Evolutionary conservation across 2,113 vertebrate species (phyloP).

Genomic region (Anguilla japonica): DNA sequence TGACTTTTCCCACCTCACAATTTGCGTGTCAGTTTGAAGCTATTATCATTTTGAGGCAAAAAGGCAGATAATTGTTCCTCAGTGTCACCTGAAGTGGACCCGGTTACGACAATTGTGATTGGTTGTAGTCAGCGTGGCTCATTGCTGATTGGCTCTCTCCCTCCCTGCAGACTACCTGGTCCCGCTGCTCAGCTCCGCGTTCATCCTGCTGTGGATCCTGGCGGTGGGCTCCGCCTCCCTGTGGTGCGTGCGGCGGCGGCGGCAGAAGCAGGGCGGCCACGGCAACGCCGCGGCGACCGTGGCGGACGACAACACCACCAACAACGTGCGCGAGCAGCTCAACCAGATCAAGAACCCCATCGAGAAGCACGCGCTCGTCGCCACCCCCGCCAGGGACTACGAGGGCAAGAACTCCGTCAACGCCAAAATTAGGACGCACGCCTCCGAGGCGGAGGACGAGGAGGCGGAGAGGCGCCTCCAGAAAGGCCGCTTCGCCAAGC

Average conservation of each 20-base stretch:
- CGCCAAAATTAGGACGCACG: slow-evolving; percentile 83
- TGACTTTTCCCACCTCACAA: background rate
- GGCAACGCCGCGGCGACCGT: slow-evolving; percentile 47
- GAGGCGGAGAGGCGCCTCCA: slow-evolving; percentile 84
- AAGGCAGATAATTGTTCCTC: no score
- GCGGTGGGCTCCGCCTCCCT: slow-evolving; percentile 74
- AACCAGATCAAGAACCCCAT: slow-evolving; percentile 94
- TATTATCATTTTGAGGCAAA: background rate
- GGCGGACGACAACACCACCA: slow-evolving; percentile 79
- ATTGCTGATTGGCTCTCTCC: background rate
- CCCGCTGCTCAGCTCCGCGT: slow-evolving; percentile 81
- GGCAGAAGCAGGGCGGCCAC: slow-evolving; percentile 78
- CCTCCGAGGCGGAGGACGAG: slow-evolving; percentile 74
- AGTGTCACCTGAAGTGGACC: background rate
- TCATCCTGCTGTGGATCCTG: slow-evolving; percentile 80
- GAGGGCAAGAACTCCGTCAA: slow-evolving; percentile 86
- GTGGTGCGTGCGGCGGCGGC: slow-evolving; percentile 80
- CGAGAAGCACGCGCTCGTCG: slow-evolving; percentile 75
- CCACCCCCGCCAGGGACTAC: slow-evolving; percentile 71
- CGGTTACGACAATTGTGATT: background rate
- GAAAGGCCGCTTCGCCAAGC: slow-evolving; percentile 77
- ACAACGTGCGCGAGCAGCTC: slow-evolving; percentile 84
- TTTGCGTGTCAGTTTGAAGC: background rate
- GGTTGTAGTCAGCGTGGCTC: background rate
- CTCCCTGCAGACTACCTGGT: slow-evolving; percentile 74